These are phyloP conservation scores for Alloscopus bannaensis DNA, from an alignment of 2,888 invertebrate genomes.

Conservation along the genomic window DNA sequence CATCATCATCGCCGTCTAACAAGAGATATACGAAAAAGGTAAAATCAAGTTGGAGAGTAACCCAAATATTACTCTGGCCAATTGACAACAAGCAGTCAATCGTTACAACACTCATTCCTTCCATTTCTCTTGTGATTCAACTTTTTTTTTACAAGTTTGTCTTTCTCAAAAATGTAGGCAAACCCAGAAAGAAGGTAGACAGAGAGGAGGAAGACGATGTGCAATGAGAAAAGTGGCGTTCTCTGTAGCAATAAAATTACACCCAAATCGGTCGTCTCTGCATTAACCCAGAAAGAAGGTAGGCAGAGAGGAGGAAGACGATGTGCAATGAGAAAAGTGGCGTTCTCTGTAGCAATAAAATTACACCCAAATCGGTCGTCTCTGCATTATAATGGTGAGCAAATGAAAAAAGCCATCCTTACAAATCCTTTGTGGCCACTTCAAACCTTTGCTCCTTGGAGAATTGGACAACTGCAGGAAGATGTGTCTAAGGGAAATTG, in stretches of 20 bases:
- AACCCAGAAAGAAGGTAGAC: not conserved
- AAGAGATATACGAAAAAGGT: constrained; percentile 51
- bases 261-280: not conserved
- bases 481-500: no score
- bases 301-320: no score
- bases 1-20: constrained; percentile 25
- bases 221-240: constrained; percentile 7
- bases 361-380: not conserved
- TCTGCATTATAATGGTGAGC: not conserved
- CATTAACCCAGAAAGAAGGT: no score
- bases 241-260: constrained; percentile 5
- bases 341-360: constrained; percentile 8
- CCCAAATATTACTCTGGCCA: constrained; percentile 29
- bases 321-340: no score
- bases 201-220: not conserved
- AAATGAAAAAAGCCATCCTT: constrained; percentile 35
- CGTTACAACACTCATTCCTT: constrained; percentile 2
- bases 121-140: not conserved
- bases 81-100: constrained; percentile 42
- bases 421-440: constrained; percentile 28
- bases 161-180: no score
- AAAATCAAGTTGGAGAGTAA: constrained; percentile 36
- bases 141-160: not conserved
- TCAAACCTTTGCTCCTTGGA: constrained; percentile 1
- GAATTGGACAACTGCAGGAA: not conserved